Percentiles rank a stretch among this genome's conserved stretches.
Conservation (phyloP, 1,140 invertebrate species). For the Rhopalosiphum maidis region DNA sequence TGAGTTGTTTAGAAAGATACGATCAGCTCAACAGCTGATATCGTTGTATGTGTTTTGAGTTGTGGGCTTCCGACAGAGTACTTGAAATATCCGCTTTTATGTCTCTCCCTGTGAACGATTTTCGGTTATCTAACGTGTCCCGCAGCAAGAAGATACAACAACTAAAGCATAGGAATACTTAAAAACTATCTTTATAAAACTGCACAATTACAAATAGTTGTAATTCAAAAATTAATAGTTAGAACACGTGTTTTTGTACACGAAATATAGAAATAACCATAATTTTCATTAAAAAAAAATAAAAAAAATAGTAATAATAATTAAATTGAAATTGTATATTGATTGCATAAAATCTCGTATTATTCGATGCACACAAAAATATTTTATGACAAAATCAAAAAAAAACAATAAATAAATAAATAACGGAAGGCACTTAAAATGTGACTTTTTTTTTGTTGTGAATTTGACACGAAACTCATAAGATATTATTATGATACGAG, state of each 20-base stretch:
- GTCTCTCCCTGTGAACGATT: background rate
- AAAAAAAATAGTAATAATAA: no score
- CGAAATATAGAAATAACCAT: background rate
- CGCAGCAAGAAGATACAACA: no score
- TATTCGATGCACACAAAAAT: background rate
- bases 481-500: background rate
- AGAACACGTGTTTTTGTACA: background rate
- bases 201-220: background rate
- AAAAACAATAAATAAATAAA: no score
- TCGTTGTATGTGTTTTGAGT: background rate
- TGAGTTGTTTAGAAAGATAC: background rate
- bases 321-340: no score
- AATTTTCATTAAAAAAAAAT: no score
- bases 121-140: background rate
- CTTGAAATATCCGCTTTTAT: background rate
- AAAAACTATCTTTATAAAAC: background rate
- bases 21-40: no score
- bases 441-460: background rate
- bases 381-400: background rate
- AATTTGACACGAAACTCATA: background rate
- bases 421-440: background rate
- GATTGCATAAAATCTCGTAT: background rate
- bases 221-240: background rate
- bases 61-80: background rate
- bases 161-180: background rate